A percentile compares a stretch with the other conserved stretches of the same genome.
phyloP scores from a whole-genome alignment of 2,113 vertebrate species.

The Leiothrix lutea region DNA sequence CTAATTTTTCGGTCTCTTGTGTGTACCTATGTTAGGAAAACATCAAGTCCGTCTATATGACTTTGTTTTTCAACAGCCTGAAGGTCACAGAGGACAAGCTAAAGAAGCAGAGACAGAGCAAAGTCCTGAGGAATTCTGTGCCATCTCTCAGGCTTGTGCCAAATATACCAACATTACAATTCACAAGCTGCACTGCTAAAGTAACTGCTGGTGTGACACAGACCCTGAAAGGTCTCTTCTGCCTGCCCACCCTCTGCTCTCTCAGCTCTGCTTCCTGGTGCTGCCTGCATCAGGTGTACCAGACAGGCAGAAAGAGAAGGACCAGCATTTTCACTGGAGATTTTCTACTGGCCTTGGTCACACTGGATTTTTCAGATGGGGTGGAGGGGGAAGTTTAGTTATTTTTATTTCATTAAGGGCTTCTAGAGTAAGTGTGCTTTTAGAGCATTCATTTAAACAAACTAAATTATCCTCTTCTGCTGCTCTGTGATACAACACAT shows the following conservation, averaged over 20 bases:
- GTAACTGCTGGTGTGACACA: accelerated
- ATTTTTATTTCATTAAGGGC: not conserved
- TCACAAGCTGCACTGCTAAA: not conserved
- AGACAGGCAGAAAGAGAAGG: not conserved
- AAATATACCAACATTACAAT: not conserved
- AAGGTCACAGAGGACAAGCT: not conserved
- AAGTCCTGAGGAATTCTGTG: not conserved
- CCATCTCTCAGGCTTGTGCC: not conserved
- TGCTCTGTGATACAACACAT: not conserved
- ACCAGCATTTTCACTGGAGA: not conserved
- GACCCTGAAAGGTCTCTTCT: not conserved
- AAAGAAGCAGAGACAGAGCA: not conserved
- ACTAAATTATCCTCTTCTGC: not conserved
- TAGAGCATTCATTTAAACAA: not conserved
- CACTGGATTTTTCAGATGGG: not conserved
- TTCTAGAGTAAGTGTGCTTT: not conserved
- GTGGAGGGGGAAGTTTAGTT: not conserved
- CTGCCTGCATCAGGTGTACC: accelerated
- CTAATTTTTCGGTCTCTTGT: not conserved
- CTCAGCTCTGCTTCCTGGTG: not conserved
- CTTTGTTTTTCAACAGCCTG: not conserved
- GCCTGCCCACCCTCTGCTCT: not conserved
- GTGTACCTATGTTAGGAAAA: not conserved
- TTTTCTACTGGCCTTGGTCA: not conserved
- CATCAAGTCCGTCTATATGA: not conserved